Percentiles rank a stretch among this genome's conserved stretches.
Conservation (phyloP, 1,140 invertebrate species). For the Eufriesea mexicana region DNA sequence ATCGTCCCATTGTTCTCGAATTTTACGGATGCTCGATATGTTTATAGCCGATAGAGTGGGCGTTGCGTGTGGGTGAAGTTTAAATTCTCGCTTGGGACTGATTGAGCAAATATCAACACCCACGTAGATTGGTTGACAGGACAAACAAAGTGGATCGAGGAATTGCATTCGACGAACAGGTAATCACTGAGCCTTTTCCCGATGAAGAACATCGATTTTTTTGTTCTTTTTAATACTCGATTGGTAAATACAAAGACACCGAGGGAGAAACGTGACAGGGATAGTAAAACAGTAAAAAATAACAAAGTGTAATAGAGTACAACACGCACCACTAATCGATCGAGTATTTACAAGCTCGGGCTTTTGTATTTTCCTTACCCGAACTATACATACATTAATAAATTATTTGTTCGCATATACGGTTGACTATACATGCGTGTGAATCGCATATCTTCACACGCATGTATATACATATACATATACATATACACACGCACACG, state of each 20-base stretch:
- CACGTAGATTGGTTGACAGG: constrained; percentile 30
- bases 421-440: not conserved
- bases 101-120: constrained; percentile 51
- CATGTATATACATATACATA: constrained; percentile 15
- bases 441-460: not conserved
- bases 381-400: constrained; percentile 40
- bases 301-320: constrained; percentile 19
- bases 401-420: constrained; percentile 40
- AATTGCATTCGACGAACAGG: not conserved
- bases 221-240: constrained; percentile 41
- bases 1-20: not conserved
- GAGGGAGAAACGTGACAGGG: not conserved
- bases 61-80: constrained; percentile 47
- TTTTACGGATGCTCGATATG: not conserved
- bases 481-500: not conserved
- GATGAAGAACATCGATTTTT: not conserved
- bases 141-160: not conserved
- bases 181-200: not conserved
- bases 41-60: constrained; percentile 6
- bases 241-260: constrained; percentile 31
- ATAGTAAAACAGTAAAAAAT: constrained; percentile 12
- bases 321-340: constrained; percentile 47
- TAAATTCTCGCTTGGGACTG: not conserved
- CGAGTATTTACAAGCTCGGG: constrained; percentile 55
- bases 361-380: constrained; percentile 22